Base-by-base conservation (phyloP, 2,113 vertebrate genomes). In the Chloropsis hardwickii region DNA sequence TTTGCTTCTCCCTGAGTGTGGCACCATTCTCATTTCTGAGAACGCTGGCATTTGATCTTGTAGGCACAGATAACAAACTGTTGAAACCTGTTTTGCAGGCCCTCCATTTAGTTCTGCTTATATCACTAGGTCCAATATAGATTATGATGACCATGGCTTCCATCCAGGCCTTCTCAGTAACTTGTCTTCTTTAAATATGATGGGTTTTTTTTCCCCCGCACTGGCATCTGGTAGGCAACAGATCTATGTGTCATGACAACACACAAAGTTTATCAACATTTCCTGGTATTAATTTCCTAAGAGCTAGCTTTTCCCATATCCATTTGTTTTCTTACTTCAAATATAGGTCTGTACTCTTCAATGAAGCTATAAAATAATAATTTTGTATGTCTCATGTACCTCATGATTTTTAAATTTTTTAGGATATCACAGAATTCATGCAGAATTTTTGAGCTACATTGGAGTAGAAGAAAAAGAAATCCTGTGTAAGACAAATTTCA, bases 161-260 rank as follows among this genome's bases (percentile, higher is more conserved):
- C n/a, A 71, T 96, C 90, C 97, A 96, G 81, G 74, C 86, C 81
- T 90, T 95, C 94, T 94, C 90, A 94, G 77, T 92, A 88, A 57
- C 93, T 88, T 88, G 39, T 48, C 44, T 4, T 72, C 58, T 79
- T 95, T 89, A 76, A 90, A 64, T 77, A 51, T n/a, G 80, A 29
- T 76, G 54, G 4, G 0, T 42, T 50, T n/a, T 69, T 92, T 70
- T 90, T 54, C 12, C 42, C 47, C 76, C 86, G 42, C 54, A 27
- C 40, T 70, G 66, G 31, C 80, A 76, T 95, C 62, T 97, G 85
- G 35, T 81, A 87, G 93, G 87, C 56, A 93, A 86, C 90, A 94
- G 84, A 97, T 96, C 90, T 76, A 4, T 48, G 86, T 21, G 76
- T 80, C 88, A 92, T 97, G 80, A 53, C 81, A 82, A 58, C 35